phyloP scores from a whole-genome alignment of 2,797 vertebrate genomes.

The Oreonectes daqikongensis region DNA sequence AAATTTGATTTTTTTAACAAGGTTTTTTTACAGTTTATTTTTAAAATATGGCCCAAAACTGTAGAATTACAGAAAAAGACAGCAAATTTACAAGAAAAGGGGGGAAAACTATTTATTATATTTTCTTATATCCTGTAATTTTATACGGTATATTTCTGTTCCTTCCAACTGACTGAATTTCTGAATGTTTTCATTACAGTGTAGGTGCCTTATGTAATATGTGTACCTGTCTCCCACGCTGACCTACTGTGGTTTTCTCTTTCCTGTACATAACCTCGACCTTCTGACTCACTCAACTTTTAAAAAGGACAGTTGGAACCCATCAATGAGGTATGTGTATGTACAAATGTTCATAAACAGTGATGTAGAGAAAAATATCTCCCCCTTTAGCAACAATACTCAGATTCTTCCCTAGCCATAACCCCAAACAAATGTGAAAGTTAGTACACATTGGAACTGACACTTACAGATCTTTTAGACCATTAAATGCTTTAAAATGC shows the following conservation, averaged over 20 bases:
- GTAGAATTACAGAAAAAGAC: no score
- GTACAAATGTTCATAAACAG: background rate
- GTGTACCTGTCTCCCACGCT: conserved; percentile 54
- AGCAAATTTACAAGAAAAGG: no score
- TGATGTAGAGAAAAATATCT: no score
- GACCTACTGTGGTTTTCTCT: conserved; percentile 71
- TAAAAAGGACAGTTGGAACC: conserved; percentile 92
- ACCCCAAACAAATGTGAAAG: background rate
- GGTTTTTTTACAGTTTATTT: no score
- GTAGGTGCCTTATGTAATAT: background rate
- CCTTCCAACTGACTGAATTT: no score
- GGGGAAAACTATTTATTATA: no score
- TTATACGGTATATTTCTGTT: no score
- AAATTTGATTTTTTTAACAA: no score
- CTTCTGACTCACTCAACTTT: conserved; percentile 70
- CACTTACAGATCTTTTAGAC: background rate
- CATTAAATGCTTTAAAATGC: background rate
- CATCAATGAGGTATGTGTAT: conserved; percentile 83
- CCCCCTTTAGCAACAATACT: no score
- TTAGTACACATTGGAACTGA: background rate
- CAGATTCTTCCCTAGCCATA: background rate
- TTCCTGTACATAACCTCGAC: conserved; percentile 17
- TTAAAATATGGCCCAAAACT: no score
- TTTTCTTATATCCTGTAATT: no score
- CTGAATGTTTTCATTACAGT: no score